Conservation (phyloP, 2,888 invertebrate species). For the Halocaridina rubra region DNA sequence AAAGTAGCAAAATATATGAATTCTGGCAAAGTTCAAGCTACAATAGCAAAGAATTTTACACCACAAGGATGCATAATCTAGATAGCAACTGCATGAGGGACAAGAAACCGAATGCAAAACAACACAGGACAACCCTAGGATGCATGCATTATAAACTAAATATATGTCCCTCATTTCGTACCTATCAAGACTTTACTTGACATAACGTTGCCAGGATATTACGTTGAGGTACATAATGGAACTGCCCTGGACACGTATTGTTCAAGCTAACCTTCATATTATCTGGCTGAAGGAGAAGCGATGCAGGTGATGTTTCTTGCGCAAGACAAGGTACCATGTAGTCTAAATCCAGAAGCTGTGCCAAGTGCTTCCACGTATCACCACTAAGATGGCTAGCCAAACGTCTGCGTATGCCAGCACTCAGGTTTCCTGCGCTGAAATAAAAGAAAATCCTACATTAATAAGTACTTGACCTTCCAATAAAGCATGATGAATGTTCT, state of each 20-base stretch:
- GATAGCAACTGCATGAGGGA: not conserved
- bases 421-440: conserved; percentile 32
- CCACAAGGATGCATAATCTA: not conserved
- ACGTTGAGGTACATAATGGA: conserved; percentile 19
- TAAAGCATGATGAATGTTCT: no score
- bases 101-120: not conserved
- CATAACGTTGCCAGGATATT: not conserved
- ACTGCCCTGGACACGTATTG: conserved; percentile 7
- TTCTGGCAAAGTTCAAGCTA: no score
- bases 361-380: conserved; percentile 49
- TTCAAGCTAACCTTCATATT: conserved; percentile 49
- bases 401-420: conserved; percentile 22
- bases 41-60: not conserved
- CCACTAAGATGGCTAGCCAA: conserved; percentile 47
- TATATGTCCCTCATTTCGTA: conserved; percentile 11
- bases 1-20: no score
- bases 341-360: conserved; percentile 42
- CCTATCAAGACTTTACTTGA: conserved; percentile 10
- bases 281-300: conserved; percentile 44
- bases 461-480: no score
- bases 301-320: conserved; percentile 26
- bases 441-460: no score
- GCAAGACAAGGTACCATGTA: conserved; percentile 33
- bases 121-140: not conserved
- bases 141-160: conserved; percentile 11